Evolutionary conservation across 2,797 vertebrate species (phyloP).

Genomic region (Halcyon smyrnensis): DNA sequence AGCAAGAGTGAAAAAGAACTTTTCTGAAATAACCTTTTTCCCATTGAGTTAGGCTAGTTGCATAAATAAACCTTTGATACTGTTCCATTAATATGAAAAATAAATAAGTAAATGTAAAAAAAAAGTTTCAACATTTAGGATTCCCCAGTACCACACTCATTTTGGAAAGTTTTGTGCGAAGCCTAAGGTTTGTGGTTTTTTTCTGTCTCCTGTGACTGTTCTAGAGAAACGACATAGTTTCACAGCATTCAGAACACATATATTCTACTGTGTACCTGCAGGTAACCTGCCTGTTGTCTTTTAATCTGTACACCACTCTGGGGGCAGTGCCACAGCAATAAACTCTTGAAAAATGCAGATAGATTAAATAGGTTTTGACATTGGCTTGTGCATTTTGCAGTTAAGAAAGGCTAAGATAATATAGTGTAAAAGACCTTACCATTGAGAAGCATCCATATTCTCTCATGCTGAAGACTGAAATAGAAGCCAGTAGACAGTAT

Average conservation of each 20-base stretch:
- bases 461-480: neutral
- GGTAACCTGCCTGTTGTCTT: neutral
- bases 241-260: neutral
- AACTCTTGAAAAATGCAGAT: neutral
- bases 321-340: neutral
- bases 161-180: neutral
- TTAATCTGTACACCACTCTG: neutral
- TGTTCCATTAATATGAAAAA: neutral
- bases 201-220: neutral
- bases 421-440: neutral
- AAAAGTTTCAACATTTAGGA: neutral
- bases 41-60: neutral
- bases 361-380: neutral
- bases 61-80: neutral
- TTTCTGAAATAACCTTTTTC: neutral
- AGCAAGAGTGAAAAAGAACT: neutral
- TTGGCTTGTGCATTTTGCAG: neutral
- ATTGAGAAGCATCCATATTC: neutral
- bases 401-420: neutral
- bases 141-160: neutral
- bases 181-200: neutral
- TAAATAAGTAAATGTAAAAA: neutral
- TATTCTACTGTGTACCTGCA: neutral
- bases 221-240: neutral
- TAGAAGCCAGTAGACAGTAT: neutral